These are phyloP conservation scores for Ladona fulva DNA, from an alignment of 1,140 invertebrate species.

Conservation along the genomic window DNA sequence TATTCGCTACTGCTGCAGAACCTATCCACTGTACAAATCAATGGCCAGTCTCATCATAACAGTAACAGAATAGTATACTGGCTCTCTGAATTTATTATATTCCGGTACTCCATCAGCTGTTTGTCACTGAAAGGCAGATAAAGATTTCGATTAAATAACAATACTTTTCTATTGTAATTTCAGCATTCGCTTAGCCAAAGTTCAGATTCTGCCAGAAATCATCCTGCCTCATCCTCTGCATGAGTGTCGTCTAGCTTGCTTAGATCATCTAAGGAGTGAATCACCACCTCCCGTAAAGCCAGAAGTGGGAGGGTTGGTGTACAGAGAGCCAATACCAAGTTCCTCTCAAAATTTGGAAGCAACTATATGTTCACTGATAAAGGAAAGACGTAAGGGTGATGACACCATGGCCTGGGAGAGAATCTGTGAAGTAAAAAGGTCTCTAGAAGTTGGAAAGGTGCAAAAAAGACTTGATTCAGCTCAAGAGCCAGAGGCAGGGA, in stretches of 20 bases:
- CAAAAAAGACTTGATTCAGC: not conserved
- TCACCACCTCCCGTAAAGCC: not conserved
- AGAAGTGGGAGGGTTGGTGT: not conserved
- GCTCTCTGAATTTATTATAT: too few species aligned
- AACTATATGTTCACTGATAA: not conserved
- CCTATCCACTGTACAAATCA: too few species aligned
- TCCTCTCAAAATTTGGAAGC: not conserved
- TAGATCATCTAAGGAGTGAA: conserved; percentile 34
- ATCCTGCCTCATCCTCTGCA: conserved; percentile 40
- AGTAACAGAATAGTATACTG: too few species aligned
- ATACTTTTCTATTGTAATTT: not conserved
- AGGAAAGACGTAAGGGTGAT: not conserved
- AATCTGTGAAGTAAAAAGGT: not conserved
- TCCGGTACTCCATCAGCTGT: too few species aligned
- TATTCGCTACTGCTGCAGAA: too few species aligned
- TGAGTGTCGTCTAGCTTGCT: conserved; percentile 37
- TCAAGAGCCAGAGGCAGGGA: not conserved
- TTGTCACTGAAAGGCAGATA: too few species aligned
- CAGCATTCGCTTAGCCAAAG: conserved; percentile 36
- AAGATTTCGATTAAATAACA: not conserved
- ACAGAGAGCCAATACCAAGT: not conserved
- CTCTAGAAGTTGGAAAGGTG: not conserved
- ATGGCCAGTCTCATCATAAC: too few species aligned
- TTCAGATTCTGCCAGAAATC: conserved; percentile 57
- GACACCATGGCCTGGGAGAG: not conserved